Evolutionary conservation across 2,888 invertebrate genomes (phyloP), one percentile per base, ranked within the genome.

Genomic region (Spialia ferax): DNA sequence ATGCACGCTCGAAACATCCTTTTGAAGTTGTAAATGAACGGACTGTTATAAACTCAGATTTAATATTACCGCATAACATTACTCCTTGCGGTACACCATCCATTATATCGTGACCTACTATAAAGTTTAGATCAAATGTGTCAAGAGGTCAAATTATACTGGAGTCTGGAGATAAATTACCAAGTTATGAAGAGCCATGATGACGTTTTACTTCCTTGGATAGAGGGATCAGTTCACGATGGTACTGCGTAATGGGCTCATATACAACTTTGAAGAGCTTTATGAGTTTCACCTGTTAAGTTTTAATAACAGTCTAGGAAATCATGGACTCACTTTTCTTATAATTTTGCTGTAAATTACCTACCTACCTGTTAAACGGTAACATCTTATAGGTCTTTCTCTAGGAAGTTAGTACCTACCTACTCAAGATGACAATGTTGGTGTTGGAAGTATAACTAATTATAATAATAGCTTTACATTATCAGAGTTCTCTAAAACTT

Each of bases 1-100:
- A 52, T 54, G 66, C 61, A 55, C 61, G 55, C 68, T 57, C 59
- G 56, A 55, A 63, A 67, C 68, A 69, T 69, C 70, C 56, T 65
- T 70, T 67, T 61, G 32, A 68, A 55, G 45, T 13, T 80, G 82
- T 82, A 79, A 67, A 69, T 45, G 64, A 67, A 67, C 35, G 48
- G 55, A 60, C 66, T 66, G 54, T 84, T 86, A 86, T 87, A 87
- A 86, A 84, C 84, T 81, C 74, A 81, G 81, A 84, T 84, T 84
- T 80, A 85, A 83, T 79, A 79, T 83, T 83, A 82, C 83, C 79
- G 79, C 81, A 82, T 83, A 84, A 80, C 84, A 86, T 84, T 82
- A 84, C 81, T 84, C 82, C 84, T 87, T 87, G 83, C 85, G 84
- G 85, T 83, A 85, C 78, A 63, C 48, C 59, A 70, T 48, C 89